Evolutionary conservation across 2,113 vertebrate genomes (phyloP).

Genomic region (Castor canadensis): DNA sequence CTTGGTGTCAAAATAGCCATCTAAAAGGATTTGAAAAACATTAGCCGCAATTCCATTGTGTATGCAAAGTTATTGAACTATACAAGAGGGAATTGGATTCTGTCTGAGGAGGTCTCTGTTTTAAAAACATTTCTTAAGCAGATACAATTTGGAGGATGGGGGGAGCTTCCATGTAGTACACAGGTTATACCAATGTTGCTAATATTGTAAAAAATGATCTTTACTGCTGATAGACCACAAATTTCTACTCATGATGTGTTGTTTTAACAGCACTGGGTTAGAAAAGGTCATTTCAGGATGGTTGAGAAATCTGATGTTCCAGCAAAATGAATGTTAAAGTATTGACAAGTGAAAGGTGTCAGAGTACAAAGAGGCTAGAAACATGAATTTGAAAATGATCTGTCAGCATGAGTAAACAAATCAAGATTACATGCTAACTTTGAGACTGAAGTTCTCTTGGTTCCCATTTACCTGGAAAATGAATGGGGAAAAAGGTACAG

Average conservation of each 20-base stretch:
- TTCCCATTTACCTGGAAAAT: slow-evolving; percentile 6
- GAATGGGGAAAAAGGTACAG: not conserved
- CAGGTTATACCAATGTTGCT: not conserved
- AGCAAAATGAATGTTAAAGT: not conserved
- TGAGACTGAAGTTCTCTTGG: not conserved
- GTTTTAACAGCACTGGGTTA: not conserved
- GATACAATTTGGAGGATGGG: not conserved
- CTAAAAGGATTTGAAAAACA: slow-evolving; percentile 28
- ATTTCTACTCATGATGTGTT: not conserved
- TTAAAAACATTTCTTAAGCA: not conserved
- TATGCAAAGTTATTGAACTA: slow-evolving; percentile 36
- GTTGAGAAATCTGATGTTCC: not conserved
- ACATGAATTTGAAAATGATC: not conserved
- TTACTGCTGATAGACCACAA: not conserved
- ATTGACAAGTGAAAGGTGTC: not conserved
- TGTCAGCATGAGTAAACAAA: slow-evolving; percentile 26
- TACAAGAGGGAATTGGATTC: not conserved
- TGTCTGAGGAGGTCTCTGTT: not conserved
- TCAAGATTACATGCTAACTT: not conserved
- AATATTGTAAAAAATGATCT: not conserved
- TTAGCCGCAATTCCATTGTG: not conserved
- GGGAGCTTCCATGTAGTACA: not conserved
- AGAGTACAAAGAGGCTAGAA: not conserved
- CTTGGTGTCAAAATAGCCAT: slow-evolving; percentile 31
- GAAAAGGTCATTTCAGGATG: not conserved